Percentiles rank a stretch among this genome's conserved stretches.
These are phyloP conservation scores for Uromys caudimaculatus DNA, from an alignment of 2,797 vertebrate genomes.

Conservation along the genomic window DNA sequence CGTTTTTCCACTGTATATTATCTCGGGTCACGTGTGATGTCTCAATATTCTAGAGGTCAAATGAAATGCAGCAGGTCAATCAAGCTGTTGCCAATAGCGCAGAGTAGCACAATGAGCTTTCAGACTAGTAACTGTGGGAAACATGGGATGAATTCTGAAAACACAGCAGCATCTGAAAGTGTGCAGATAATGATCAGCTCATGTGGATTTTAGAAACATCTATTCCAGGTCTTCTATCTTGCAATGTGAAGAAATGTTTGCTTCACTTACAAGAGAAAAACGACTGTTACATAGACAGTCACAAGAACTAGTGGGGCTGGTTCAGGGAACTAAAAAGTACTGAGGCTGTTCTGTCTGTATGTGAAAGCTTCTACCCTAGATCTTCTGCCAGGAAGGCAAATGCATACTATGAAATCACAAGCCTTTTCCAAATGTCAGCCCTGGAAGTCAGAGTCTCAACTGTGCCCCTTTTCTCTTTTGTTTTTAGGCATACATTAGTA, in stretches of 20 bases:
- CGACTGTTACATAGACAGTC: neutral
- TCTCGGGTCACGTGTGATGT: constrained; percentile 8
- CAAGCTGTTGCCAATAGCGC: neutral
- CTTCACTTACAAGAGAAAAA: neutral
- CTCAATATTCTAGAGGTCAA: constrained; percentile 1
- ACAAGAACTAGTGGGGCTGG: neutral
- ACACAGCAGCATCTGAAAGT: neutral
- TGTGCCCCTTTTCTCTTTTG: neutral
- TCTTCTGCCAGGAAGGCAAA: neutral
- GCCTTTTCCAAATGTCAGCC: neutral
- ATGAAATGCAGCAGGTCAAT: neutral
- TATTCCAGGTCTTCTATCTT: neutral
- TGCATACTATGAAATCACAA: neutral
- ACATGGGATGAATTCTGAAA: neutral
- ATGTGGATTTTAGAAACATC: neutral
- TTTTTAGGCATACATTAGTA: neutral
- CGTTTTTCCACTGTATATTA: neutral
- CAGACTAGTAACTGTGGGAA: neutral
- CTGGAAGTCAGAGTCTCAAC: neutral
- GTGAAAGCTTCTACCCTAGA: neutral
- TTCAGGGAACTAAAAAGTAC: neutral
- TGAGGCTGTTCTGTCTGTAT: neutral
- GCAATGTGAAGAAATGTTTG: neutral
- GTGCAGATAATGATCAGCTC: neutral
- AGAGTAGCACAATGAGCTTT: neutral